A percentile compares a stretch with the other conserved stretches of the same genome.
Conservation (phyloP, 2,113 vertebrate species). For the Xenopus borealis region DNA sequence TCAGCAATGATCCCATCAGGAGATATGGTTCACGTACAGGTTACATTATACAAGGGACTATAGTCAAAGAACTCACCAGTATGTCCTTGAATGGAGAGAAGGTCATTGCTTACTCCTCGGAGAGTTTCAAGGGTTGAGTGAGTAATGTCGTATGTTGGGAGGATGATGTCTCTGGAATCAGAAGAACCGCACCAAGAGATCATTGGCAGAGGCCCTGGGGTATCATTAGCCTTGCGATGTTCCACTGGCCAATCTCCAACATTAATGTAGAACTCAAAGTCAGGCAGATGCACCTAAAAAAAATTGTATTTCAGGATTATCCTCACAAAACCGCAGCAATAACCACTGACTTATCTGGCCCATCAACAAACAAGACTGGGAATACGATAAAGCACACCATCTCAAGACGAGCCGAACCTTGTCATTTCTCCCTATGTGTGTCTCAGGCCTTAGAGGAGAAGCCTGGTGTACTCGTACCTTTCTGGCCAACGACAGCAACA, state of each 20-base stretch:
- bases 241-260: slow-evolving; percentile 92
- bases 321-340: slow-evolving; percentile 3
- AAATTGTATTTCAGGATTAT: neutral
- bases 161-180: slow-evolving; percentile 81
- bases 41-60: too few species aligned
- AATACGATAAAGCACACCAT: slow-evolving; percentile 14
- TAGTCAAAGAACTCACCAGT: slow-evolving; percentile 72
- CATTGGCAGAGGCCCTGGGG: slow-evolving; percentile 75
- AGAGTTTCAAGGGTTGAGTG: slow-evolving; percentile 88
- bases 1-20: too few species aligned
- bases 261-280: slow-evolving; percentile 88
- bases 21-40: too few species aligned
- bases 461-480: slow-evolving; percentile 69
- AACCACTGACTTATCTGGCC: slow-evolving; percentile 1
- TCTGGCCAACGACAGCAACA: slow-evolving; percentile 81
- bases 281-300: slow-evolving; percentile 76
- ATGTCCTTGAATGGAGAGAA: slow-evolving; percentile 89
- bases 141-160: slow-evolving; percentile 88
- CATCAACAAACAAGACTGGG: neutral
- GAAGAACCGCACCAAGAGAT: slow-evolving; percentile 90
- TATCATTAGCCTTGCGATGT: slow-evolving; percentile 65
- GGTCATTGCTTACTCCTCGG: slow-evolving; percentile 85
- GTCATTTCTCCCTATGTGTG: neutral
- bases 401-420: neutral
- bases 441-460: neutral